Conservation (phyloP, 2,888 invertebrate species). For the Perizoma flavofasciatum region DNA sequence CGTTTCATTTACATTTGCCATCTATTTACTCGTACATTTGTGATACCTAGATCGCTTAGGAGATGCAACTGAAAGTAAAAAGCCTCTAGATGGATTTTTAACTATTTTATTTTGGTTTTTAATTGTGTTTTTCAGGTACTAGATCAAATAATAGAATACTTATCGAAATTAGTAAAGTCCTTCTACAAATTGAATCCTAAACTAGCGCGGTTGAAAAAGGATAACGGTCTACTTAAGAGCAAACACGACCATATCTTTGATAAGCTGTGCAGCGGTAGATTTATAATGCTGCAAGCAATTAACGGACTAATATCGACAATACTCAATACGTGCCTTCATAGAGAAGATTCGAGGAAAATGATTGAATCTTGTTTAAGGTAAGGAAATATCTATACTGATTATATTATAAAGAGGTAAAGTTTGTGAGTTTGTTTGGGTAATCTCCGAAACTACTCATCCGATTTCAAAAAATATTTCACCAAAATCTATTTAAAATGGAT, state of each 20-base stretch:
- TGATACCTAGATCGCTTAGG: too few relatives aligned
- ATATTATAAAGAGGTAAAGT: too few relatives aligned
- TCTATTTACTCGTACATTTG: too few relatives aligned
- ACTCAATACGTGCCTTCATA: slow-evolving; percentile 78
- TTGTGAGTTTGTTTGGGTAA: too few relatives aligned
- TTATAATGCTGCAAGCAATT: slow-evolving; percentile 82
- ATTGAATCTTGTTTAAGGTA: slow-evolving; percentile 83
- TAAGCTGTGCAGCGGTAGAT: slow-evolving; percentile 78
- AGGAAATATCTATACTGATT: slow-evolving; percentile 29
- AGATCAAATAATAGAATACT: slow-evolving; percentile 82
- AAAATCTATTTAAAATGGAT: too few relatives aligned
- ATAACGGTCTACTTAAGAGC: slow-evolving; percentile 64
- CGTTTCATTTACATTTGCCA: too few relatives aligned
- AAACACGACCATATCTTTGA: slow-evolving; percentile 82
- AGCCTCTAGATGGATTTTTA: too few relatives aligned
- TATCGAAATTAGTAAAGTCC: slow-evolving; percentile 78
- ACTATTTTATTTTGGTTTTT: too few relatives aligned
- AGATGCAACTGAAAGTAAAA: too few relatives aligned
- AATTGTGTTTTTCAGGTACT: slow-evolving; percentile 71
- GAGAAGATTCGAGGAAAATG: slow-evolving; percentile 84
- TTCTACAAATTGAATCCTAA: slow-evolving; percentile 81
- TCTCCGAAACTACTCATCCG: too few relatives aligned
- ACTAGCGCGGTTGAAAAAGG: slow-evolving; percentile 73
- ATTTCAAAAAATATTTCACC: too few relatives aligned
- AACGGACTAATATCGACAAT: slow-evolving; percentile 81